Base-by-base conservation (phyloP, 2,113 vertebrate genomes). In the Pagrus major region DNA sequence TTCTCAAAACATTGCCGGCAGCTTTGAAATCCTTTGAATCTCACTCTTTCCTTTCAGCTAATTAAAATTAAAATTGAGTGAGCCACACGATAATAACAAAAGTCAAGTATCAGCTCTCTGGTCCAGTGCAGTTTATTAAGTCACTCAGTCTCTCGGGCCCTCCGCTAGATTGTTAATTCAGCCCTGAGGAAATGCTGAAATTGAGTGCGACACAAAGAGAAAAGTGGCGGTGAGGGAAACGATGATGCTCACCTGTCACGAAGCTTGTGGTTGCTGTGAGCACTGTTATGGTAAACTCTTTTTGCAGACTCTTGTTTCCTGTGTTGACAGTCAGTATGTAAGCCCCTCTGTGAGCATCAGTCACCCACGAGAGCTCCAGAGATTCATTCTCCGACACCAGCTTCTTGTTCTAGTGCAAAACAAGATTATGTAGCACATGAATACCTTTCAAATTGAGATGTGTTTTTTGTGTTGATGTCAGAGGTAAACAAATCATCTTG, bases 271-370 rank as follows among this genome's bases (percentile, higher is more conserved):
- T 75, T 60, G 39, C 64, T 51, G 72, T 44, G 44, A 65, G 76
- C 39, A 93, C 91, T 2, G 25, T 84, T 59, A 94, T 63, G 46
- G 1, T 51, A 63, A 95, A 91, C 44, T 71, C 44, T 64, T 33
- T 69, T 7, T 80, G 69, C 61, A 79, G 71, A 42, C 5, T 20
- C n/a, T 54, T 51, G 49, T 46, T 78, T 85, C 58, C 79, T 58
- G 71, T 65, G 31, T 41, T 51, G 77, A 89, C 87, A 23, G 35
- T 90, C 80, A 93, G 74, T n/a, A 46, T 85, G 49, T 94, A 94
- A 64, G 76, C 15, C 41, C 93, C 93, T n/a, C 86, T 52, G 8
- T 89, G 3, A 51, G 80, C 81, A 18, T 46, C 67, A 52, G 80
- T 87, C 51, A 94, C 81, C 31, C n/a, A 18, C 61, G 20, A 16